These are phyloP conservation scores for Fulica atra DNA, from an alignment of 2,113 vertebrate genomes.

Conservation along the genomic window DNA sequence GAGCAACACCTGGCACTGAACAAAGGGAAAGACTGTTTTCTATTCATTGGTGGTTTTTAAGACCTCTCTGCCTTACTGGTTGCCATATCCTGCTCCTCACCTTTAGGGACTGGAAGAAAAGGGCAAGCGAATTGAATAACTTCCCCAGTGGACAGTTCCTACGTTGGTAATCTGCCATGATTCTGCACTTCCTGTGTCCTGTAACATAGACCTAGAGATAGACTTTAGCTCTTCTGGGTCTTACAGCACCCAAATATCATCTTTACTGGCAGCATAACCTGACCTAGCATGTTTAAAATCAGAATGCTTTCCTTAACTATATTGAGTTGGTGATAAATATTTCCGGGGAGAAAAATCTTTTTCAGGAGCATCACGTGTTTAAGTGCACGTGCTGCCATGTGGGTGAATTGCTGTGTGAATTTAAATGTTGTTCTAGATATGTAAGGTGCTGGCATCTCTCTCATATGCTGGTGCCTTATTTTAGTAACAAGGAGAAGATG, in stretches of 20 bases:
- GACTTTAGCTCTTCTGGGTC: not conserved
- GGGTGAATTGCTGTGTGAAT: not conserved
- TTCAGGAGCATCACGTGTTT: not conserved
- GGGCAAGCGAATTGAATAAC: not conserved
- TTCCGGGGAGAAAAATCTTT: not conserved
- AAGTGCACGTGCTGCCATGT: rapidly evolving
- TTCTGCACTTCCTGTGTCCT: not conserved
- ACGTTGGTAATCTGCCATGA: not conserved
- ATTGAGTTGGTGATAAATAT: not conserved
- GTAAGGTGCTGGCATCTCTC: not conserved
- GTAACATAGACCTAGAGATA: not conserved
- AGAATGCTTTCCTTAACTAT: not conserved
- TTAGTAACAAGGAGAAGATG: not conserved
- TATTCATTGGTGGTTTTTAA: not conserved
- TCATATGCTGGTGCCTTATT: not conserved
- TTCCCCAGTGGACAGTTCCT: not conserved
- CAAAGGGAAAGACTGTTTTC: not conserved
- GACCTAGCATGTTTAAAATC: not conserved
- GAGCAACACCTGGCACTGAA: not conserved
- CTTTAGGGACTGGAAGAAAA: not conserved
- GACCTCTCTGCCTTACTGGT: not conserved
- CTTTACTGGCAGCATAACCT: not conserved
- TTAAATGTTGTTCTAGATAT: not conserved
- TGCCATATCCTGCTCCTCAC: not conserved
- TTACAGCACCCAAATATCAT: not conserved